Percentiles rank a stretch among this genome's conserved stretches.
Evolutionary conservation across 2,888 invertebrate genomes (phyloP).

Genomic region (Heliconius hortense): DNA sequence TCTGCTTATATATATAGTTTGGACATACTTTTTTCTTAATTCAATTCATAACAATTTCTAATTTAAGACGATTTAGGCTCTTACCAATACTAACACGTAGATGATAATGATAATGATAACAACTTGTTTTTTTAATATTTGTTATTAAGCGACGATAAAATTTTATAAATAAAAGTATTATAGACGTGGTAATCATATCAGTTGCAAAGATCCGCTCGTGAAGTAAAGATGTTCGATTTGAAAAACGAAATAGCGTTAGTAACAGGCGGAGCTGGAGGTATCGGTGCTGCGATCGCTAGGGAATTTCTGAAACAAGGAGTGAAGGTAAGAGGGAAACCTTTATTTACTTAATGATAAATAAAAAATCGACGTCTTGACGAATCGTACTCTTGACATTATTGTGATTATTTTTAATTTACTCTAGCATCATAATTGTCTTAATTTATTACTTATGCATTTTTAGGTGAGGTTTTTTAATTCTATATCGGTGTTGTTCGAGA

Average conservation of each 20-base stretch:
- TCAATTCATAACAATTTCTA: no score
- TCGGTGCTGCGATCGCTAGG: slow-evolving; percentile 51
- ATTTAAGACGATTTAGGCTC: no score
- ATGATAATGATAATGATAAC: no score
- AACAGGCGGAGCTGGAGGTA: slow-evolving; percentile 57
- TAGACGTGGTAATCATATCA: background rate
- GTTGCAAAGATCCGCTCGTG: background rate
- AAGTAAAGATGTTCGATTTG: slow-evolving; percentile 41
- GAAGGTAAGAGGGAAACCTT: slow-evolving; percentile 46
- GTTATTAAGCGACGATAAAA: background rate
- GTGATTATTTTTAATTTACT: background rate
- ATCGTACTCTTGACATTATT: background rate
- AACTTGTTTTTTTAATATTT: background rate
- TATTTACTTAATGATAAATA: no score
- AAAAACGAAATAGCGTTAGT: slow-evolving; percentile 51
- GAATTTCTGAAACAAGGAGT: slow-evolving; percentile 49
- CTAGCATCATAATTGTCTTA: no score
- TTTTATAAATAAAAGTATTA: background rate
- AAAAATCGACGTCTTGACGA: no score
- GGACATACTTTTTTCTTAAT: no score
- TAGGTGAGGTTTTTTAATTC: no score
- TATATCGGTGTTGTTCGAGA: no score
- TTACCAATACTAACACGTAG: no score
- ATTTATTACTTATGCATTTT: no score
- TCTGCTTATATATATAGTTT: no score